Conservation (phyloP, 2,113 vertebrate genomes). For the Diphyllodes magnificus region DNA sequence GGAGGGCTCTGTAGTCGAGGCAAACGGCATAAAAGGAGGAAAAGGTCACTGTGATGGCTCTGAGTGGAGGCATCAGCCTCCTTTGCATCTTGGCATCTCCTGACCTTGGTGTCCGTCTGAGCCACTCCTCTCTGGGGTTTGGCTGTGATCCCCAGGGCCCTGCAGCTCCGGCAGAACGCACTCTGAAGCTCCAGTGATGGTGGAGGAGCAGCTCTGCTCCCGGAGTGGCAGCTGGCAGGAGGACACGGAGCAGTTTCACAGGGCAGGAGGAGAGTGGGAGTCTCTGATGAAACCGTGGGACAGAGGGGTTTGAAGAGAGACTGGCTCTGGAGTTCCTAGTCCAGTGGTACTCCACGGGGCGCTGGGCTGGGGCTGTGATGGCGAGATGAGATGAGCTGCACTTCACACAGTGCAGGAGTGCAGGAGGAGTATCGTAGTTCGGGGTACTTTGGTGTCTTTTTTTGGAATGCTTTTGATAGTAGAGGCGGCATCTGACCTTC, state of each 20-base stretch:
- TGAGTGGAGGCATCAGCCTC: background rate
- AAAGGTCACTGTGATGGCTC: background rate
- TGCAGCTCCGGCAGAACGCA: background rate
- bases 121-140: background rate
- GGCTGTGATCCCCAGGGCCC: background rate
- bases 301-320: background rate
- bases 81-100: background rate
- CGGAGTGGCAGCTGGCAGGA: background rate
- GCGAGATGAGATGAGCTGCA: background rate
- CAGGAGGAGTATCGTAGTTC: background rate
- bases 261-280: background rate
- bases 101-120: background rate
- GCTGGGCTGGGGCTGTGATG: background rate
- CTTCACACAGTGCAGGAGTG: background rate
- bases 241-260: background rate
- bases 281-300: background rate
- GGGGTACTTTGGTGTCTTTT: constrained; percentile 37
- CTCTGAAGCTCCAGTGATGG: background rate
- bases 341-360: background rate
- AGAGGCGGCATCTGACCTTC: constrained; percentile 24
- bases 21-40: background rate
- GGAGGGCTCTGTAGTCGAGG: background rate
- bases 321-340: background rate
- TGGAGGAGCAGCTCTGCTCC: background rate
- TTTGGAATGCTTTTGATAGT: constrained; percentile 38